Evolutionary conservation across 2,113 vertebrate species (phyloP).

Genomic region (Lepidothrix coronata): DNA sequence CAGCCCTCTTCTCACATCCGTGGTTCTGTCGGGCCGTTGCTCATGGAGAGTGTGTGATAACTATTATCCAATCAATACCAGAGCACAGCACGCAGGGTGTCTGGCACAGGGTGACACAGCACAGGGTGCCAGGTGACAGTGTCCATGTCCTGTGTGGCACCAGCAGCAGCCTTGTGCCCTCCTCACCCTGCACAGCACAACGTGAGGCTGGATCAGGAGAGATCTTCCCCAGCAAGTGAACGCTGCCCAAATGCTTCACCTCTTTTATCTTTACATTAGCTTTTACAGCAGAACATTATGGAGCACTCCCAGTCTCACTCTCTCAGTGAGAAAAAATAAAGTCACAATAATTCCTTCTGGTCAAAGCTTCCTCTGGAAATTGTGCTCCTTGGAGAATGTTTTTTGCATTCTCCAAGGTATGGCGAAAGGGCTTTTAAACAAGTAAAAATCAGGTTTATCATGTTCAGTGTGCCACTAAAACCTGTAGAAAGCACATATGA

Average conservation of each 20-base stretch:
- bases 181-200: background rate
- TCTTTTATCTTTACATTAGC: background rate
- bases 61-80: background rate
- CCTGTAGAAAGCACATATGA: rapidly evolving
- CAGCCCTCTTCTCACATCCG: background rate
- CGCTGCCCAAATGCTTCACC: background rate
- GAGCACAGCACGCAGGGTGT: background rate
- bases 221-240: background rate
- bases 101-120: background rate
- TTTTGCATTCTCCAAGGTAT: background rate
- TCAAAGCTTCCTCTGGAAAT: background rate
- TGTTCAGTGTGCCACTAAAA: background rate
- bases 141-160: background rate
- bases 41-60: background rate
- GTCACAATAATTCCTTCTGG: background rate
- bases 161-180: background rate
- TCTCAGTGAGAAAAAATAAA: background rate
- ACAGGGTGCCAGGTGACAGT: background rate
- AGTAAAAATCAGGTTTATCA: background rate
- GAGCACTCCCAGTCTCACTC: background rate
- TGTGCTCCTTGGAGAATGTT: background rate
- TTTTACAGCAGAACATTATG: background rate
- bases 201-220: background rate
- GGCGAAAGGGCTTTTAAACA: background rate
- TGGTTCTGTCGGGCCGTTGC: background rate